Evolutionary conservation across 2,797 vertebrate species (phyloP).

Genomic region (Choloepus didactylus): DNA sequence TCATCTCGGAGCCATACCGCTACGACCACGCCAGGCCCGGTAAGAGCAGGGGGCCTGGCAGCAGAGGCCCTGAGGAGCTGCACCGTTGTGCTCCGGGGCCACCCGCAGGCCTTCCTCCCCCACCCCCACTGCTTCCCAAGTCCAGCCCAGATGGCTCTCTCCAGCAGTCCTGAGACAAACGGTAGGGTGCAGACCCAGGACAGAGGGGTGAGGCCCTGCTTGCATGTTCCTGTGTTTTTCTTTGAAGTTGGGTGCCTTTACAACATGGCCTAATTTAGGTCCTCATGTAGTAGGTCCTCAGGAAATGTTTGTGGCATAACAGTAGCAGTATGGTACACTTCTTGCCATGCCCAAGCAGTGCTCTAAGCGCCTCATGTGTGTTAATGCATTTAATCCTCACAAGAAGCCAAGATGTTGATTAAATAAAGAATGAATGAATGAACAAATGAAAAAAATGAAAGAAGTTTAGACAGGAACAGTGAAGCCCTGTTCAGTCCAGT

Average conservation of each 20-base stretch:
- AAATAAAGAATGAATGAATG: constrained; percentile 16
- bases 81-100: rapidly evolving
- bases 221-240: not conserved
- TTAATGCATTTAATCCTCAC: not conserved
- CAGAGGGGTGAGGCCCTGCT: not conserved
- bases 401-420: not conserved
- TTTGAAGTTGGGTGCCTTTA: not conserved
- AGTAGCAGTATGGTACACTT: not conserved
- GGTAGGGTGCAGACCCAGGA: not conserved
- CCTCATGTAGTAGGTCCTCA: not conserved
- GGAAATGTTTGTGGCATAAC: not conserved
- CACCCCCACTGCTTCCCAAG: not conserved
- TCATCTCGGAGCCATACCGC: constrained; percentile 90
- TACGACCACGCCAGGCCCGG: constrained; percentile 87
- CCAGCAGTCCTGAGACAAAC: not conserved
- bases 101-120: not conserved
- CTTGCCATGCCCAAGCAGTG: not conserved
- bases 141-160: not conserved
- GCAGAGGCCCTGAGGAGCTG: too few relatives aligned
- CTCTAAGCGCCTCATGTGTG: not conserved
- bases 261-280: not conserved
- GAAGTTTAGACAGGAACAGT: not conserved
- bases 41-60: constrained; percentile 85
- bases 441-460: constrained; percentile 16
- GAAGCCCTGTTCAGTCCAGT: not conserved